Evolutionary conservation across 2,888 invertebrate species (phyloP).

Genomic region (Cantharis rustica): DNA sequence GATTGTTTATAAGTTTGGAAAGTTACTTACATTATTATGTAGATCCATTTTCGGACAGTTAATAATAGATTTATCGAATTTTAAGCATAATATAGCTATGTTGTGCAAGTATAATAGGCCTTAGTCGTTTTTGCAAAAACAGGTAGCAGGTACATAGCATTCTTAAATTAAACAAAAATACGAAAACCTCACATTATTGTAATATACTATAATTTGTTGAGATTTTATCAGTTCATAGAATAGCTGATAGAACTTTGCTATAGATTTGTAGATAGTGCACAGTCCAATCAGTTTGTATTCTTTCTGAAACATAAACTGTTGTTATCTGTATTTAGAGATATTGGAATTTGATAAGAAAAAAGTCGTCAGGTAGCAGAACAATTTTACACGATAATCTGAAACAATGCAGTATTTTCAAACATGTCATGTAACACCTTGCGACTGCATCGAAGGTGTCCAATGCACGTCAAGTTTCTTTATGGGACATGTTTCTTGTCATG

Average conservation of each 20-base stretch:
- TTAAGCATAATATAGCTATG: background rate
- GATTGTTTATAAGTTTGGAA: conserved; percentile 6
- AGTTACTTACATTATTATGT: conserved; percentile 1
- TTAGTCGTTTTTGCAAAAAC: background rate
- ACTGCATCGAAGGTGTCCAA: conserved; percentile 21
- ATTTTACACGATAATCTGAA: conserved; percentile 30
- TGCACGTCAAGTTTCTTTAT: conserved; percentile 17
- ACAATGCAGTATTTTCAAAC: conserved; percentile 31
- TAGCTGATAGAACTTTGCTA: background rate
- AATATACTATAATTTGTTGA: background rate
- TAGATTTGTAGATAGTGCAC: conserved; percentile 13
- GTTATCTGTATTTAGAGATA: conserved; percentile 25
- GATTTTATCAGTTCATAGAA: conserved; percentile 12
- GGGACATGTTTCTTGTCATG: conserved; percentile 16
- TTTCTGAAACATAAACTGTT: conserved; percentile 18
- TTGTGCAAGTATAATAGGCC: conserved; percentile 1
- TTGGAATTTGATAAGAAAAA: conserved; percentile 23
- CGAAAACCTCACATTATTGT: background rate
- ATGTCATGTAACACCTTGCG: conserved; percentile 33
- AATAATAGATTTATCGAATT: background rate
- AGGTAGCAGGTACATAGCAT: background rate
- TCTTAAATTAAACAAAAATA: background rate
- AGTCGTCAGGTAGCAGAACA: conserved; percentile 25
- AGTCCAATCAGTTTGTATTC: conserved; percentile 22
- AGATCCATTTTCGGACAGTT: background rate